Evolutionary conservation across 1,140 invertebrate genomes (phyloP).

Genomic region (Nasonia vitripennis): DNA sequence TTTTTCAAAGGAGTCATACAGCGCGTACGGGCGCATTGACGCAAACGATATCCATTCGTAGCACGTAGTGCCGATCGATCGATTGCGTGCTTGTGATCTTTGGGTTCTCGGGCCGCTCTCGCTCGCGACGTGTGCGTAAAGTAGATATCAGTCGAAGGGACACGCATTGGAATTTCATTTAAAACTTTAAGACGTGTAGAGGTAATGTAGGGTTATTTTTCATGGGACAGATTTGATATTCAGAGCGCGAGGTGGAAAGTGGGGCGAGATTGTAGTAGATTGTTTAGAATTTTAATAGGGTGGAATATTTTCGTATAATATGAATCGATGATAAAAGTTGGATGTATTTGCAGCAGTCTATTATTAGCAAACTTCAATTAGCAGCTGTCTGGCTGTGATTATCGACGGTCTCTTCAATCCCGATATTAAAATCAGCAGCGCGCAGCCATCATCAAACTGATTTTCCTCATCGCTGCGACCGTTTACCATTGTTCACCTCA

Average conservation of each 20-base stretch:
- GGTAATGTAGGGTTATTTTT: neutral
- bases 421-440: too few species aligned
- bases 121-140: neutral
- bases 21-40: neutral
- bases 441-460: neutral
- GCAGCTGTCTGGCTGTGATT: too few species aligned
- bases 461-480: neutral
- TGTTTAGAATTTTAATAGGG: too few species aligned
- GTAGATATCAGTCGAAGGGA: neutral
- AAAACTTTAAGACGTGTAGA: neutral
- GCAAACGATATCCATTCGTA: conserved; percentile 18
- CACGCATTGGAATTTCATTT: neutral
- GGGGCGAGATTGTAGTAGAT: neutral
- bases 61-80: neutral
- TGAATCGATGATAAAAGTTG: too few species aligned
- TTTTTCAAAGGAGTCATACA: neutral
- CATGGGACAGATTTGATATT: too few species aligned
- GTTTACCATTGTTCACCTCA: conserved; percentile 18
- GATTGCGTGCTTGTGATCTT: neutral
- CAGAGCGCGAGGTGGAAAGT: neutral
- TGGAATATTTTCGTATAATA: too few species aligned
- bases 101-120: neutral
- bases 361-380: too few species aligned
- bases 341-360: too few species aligned
- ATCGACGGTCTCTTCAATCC: too few species aligned